Evolutionary conservation across 2,797 vertebrate genomes (phyloP).

Genomic region (Danio jaintianensis): DNA sequence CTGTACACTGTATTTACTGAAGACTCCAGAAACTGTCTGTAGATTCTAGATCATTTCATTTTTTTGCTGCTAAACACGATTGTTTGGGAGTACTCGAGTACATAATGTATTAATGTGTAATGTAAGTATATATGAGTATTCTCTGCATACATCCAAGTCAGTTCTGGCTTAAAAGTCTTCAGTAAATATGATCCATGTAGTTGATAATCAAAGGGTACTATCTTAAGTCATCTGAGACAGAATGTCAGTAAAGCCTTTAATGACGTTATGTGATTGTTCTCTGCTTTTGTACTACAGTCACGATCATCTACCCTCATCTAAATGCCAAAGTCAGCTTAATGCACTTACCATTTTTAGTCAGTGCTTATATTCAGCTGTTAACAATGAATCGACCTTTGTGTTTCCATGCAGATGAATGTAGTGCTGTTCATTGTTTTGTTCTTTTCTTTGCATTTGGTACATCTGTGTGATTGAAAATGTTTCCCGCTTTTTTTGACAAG

Average conservation of each 20-base stretch:
- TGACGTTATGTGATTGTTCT: conserved; percentile 30
- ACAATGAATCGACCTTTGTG: conserved; percentile 9
- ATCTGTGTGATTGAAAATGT: conserved; percentile 20
- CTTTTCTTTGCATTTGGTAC: conserved; percentile 31
- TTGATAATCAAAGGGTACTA: conserved; percentile 35
- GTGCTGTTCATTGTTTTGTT: background rate
- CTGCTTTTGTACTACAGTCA: conserved; percentile 22
- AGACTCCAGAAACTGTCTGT: background rate
- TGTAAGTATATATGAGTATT: background rate
- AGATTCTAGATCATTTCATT: background rate
- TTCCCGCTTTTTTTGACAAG: background rate
- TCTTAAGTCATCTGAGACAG: conserved; percentile 14
- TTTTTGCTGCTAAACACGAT: conserved; percentile 34
- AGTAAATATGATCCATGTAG: conserved; percentile 16
- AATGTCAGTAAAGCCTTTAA: conserved; percentile 45
- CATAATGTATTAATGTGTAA: background rate
- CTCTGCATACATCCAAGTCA: background rate
- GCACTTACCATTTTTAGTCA: conserved; percentile 31
- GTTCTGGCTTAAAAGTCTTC: conserved; percentile 12
- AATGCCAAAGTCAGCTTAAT: conserved; percentile 39
- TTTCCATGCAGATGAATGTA: conserved; percentile 6
- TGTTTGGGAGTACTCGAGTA: background rate
- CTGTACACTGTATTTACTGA: conserved; percentile 15
- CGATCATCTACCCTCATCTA: conserved; percentile 5
- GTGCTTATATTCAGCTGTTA: conserved; percentile 4